Conservation (phyloP, 2,113 vertebrate species). For the Chloropsis hardwickii region DNA sequence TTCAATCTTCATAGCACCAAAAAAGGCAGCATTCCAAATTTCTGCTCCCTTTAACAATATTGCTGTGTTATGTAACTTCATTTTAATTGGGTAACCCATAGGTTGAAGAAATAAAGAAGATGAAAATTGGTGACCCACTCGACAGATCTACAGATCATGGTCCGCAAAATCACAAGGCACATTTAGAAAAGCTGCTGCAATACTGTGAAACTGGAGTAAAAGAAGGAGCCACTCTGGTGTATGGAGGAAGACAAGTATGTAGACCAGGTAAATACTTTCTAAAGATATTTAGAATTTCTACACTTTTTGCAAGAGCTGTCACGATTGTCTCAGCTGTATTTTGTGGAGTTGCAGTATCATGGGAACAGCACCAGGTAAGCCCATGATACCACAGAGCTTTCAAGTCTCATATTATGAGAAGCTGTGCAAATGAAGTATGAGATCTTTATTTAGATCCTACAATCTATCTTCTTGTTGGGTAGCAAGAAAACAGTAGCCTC, state of each 20-base stretch:
- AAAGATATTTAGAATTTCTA: neutral
- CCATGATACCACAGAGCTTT: neutral
- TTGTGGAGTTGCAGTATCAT: neutral
- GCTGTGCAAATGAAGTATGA: neutral
- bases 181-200: constrained; percentile 81
- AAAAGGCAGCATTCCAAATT: neutral
- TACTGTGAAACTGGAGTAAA: constrained; percentile 81
- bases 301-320: neutral
- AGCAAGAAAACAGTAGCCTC: neutral
- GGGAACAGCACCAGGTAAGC: neutral
- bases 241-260: constrained; percentile 73
- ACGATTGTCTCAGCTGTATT: neutral
- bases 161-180: constrained; percentile 83
- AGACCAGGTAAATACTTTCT: constrained; percentile 74
- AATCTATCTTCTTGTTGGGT: neutral
- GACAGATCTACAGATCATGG: constrained; percentile 84
- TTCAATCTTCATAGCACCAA: neutral
- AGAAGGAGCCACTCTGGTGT: constrained; percentile 82
- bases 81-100: constrained; percentile 36
- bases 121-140: constrained; percentile 85
- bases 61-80: neutral
- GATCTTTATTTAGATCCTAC: neutral
- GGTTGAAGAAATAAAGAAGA: constrained; percentile 86
- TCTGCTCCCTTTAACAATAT: neutral
- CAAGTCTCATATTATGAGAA: neutral